These are phyloP conservation scores for Drosophila leonis DNA, from an alignment of 2,888 invertebrate genomes.

Conservation along the genomic window DNA sequence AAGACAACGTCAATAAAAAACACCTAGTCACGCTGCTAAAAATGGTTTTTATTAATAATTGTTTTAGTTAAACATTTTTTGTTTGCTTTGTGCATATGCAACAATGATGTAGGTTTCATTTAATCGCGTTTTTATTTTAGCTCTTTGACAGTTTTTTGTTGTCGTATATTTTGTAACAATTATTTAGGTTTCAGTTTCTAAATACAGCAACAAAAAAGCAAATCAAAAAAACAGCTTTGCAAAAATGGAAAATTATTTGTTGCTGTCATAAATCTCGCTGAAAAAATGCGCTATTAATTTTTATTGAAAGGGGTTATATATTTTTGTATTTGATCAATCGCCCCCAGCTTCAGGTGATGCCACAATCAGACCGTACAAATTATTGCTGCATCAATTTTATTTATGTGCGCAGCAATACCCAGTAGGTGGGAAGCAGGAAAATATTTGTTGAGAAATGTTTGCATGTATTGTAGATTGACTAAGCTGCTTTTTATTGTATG, in stretches of 20 bases:
- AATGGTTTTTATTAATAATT: conserved; percentile 19
- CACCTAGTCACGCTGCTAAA: conserved; percentile 43
- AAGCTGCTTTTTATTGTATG: not conserved
- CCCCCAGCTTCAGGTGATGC: conserved; percentile 29
- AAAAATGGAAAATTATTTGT: conserved; percentile 54
- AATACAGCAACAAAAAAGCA: conserved; percentile 4
- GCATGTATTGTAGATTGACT: not conserved
- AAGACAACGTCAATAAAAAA: conserved; percentile 46
- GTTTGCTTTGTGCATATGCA: conserved; percentile 14
- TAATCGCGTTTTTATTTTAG: conserved; percentile 21
- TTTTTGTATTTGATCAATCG: conserved; percentile 32
- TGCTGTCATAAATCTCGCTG: conserved; percentile 62
- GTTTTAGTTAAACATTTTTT: conserved; percentile 11
- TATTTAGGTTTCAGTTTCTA: conserved; percentile 36
- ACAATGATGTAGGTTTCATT: conserved; percentile 14
- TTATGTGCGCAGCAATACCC: conserved; percentile 40
- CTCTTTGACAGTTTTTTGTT: conserved; percentile 1
- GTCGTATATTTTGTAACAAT: conserved; percentile 26
- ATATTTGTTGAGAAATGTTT: not conserved
- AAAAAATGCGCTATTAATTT: conserved; percentile 60
- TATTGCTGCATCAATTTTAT: conserved; percentile 49
- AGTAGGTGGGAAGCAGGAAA: not conserved
- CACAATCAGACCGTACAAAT: conserved; percentile 40
- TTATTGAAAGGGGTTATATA: conserved; percentile 70
- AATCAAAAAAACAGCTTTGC: conserved; percentile 1